Conservation (phyloP, 2,113 vertebrate species). For the Nothoprocta perdicaria region DNA sequence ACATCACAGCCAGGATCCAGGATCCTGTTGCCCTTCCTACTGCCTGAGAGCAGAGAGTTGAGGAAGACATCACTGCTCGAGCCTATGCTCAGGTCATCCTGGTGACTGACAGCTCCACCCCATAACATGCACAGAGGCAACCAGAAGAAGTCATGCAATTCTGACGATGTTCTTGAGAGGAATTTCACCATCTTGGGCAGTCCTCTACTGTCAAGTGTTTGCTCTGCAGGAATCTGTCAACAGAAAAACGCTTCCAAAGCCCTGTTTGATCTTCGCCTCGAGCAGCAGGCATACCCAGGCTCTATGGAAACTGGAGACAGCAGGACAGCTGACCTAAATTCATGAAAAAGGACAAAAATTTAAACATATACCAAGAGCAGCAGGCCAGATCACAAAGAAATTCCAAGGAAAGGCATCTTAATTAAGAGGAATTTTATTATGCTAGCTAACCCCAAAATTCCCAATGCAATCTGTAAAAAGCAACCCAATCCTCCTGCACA, state of each 20-base stretch:
- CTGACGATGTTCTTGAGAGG: fast-evolving
- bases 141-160: neutral
- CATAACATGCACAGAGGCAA: neutral
- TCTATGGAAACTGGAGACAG: neutral
- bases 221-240: neutral
- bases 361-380: neutral
- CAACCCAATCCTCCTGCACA: neutral
- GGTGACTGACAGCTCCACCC: fast-evolving
- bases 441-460: neutral
- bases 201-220: neutral
- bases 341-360: neutral
- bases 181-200: neutral
- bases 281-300: neutral
- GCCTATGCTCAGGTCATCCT: neutral
- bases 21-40: neutral
- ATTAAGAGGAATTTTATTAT: neutral
- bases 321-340: neutral
- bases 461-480: neutral
- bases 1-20: no score
- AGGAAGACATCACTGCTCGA: neutral
- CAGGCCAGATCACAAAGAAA: neutral
- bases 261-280: neutral
- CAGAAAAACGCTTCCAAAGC: neutral
- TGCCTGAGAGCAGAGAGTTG: fast-evolving
- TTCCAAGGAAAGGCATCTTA: neutral